Evolutionary conservation across 2,113 vertebrate genomes (phyloP), one percentile per base, ranked within the genome.

Genomic region (Trochalopteron elliotii): DNA sequence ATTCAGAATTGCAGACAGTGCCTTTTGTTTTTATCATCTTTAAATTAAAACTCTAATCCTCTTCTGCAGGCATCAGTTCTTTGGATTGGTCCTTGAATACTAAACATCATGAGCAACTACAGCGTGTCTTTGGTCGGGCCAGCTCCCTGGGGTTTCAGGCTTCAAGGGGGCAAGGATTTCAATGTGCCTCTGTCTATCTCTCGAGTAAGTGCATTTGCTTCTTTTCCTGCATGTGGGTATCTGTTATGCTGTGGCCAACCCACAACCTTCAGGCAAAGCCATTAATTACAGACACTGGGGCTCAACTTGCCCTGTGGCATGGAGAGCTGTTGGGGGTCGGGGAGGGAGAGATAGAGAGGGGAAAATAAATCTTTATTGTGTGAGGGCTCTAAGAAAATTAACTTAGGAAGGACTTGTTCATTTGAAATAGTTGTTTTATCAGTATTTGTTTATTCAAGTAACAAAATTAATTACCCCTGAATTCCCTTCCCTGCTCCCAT

Each of bases 91-190:
- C 83, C 89, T 78, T 92, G 94, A 97, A 47, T 56, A 72, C 30
- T 74, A 82, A 93, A 61, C 97, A 98, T 74, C 95, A 99, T 99
- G 99, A 99, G 98, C 97, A 99, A 98, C 98, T 99, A 99, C 98
- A 99, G 90, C 10, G 98, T 99, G 94, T 98, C 98, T 53, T 97
- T 99, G 96, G 96, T 93, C 23, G 99, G 99, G 97, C 99, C 99
- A 1, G 99, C 99, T 96, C 99, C 99, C 42, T 99, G 99, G 99
- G 99, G 99, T 80, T 99, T 99, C 98, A 98, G 99, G 75, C 99
- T 99, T 95, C 99, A 99, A 96, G 99, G 99, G 49, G 99, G 99
- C 84, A 99, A 99, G 97, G 99, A 99, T 98, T 99, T 99, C 98
- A 99, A 99, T 97, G 98, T 99, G 98, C 99, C 99, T 70, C 98